Evolutionary conservation across 2,113 vertebrate genomes (phyloP).

Genomic region (Seriola quinqueradiata): DNA sequence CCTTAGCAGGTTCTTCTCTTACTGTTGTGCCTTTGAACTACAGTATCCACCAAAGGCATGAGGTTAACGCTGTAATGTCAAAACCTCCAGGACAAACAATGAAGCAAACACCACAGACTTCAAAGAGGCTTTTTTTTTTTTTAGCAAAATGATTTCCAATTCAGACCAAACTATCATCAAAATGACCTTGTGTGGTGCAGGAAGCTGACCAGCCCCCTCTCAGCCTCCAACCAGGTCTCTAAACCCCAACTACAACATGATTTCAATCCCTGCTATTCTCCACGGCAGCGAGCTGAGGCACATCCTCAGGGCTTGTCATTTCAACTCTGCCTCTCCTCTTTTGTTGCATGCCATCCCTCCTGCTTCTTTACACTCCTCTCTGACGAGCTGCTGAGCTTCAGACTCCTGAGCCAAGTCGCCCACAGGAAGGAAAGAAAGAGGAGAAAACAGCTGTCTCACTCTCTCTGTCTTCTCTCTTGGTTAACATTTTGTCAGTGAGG

Average conservation of each 20-base stretch:
- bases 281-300: conserved; percentile 26
- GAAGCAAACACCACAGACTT: conserved; percentile 20
- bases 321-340: conserved; percentile 42
- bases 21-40: background rate
- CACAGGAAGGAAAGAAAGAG: conserved; percentile 7
- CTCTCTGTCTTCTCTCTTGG: background rate
- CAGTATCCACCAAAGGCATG: too few species aligned
- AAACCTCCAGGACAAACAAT: conserved; percentile 5
- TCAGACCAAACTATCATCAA: conserved; percentile 26
- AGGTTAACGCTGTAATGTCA: background rate
- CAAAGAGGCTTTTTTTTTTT: conserved; percentile 35
- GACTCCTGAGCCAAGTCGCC: conserved; percentile 12
- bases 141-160: conserved; percentile 38
- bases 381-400: conserved; percentile 10
- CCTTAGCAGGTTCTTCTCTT: conserved; percentile 8
- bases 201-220: conserved; percentile 12
- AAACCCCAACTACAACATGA: conserved; percentile 31
- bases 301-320: conserved; percentile 56
- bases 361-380: conserved; percentile 12
- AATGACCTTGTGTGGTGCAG: conserved; percentile 20
- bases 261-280: conserved; percentile 55
- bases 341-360: conserved; percentile 39
- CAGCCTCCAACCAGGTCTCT: conserved; percentile 23
- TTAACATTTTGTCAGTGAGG: background rate
- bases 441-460: background rate